Base-by-base conservation (phyloP, 2,797 vertebrate genomes). In the Rhinatrema bivittatum region DNA sequence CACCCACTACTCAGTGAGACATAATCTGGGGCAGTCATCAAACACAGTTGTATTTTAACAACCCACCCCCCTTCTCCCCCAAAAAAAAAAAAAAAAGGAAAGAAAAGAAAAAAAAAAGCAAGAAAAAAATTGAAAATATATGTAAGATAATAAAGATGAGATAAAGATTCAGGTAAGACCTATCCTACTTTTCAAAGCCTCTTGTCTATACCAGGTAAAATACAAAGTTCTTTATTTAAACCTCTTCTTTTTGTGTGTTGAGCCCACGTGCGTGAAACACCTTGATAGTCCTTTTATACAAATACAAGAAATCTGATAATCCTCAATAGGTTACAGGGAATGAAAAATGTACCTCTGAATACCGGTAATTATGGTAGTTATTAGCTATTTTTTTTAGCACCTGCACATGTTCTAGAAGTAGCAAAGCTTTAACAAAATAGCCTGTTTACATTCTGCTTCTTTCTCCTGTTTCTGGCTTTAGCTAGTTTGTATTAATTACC, bases 351-450 rank as follows among this genome's bases (percentile, higher is more conserved):
- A 90, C 94, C 91, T 93, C 96, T 96, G 92, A 94, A 94, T 95
- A 90, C 91, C 88, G 88, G 91, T 94, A 95, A 95, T 97, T 96
- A 95, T 92, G 95, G 91, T 85, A 84, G 91, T 91, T 95, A 93
- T 82, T 80, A 78, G 96, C 94, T 89, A 93, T 91, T 91, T 79
- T 91, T 79, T 85, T 85, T 88, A 93, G 88, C 92, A 97, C 91
- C 94, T 95, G 92, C 88, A 85, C 89, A 79, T 66, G 78, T 76
- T 88, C 91, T 88, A 89, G 89, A 89, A 92, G 84, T 91, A 91
- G 94, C 90, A 92, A 89, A 91, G 88, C 87, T 85, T 94, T n/a
- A n/a, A n/a, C 89, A 87, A 92, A 94, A 91, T 90, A 88, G 90
- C 87, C 87, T 87, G 93, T 93, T 94, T 94, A 94, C 91, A 92